A percentile compares a stretch with the other conserved stretches of the same genome.
Evolutionary conservation across 2,797 vertebrate genomes (phyloP).

Genomic region (Aeoliscus strigatus): DNA sequence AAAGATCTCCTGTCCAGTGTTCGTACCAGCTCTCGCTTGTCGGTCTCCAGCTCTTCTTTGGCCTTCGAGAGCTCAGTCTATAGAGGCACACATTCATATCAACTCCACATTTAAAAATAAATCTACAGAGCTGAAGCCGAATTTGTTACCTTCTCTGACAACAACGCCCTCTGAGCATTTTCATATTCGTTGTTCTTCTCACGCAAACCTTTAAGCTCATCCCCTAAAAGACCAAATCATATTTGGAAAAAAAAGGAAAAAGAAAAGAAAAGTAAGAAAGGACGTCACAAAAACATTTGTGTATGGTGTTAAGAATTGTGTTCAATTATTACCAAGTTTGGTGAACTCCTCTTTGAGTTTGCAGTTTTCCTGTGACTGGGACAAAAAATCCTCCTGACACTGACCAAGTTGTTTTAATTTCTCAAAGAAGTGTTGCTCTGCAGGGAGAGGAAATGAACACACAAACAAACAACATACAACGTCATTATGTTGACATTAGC

Average conservation of each 20-base stretch:
- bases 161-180: constrained; percentile 68
- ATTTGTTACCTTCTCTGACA: constrained; percentile 79
- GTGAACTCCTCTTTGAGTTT: constrained; percentile 79
- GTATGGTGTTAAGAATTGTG: not conserved
- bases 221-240: constrained; percentile 60
- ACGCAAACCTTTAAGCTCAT: constrained; percentile 75
- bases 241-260: not conserved
- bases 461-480: not conserved
- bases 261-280: too few species aligned
- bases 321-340: constrained; percentile 78
- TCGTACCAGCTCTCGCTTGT: constrained; percentile 90
- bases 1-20: constrained; percentile 85
- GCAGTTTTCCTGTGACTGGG: constrained; percentile 83
- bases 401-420: constrained; percentile 88
- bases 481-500: not conserved
- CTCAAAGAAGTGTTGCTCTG: constrained; percentile 98
- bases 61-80: constrained; percentile 84
- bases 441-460: constrained; percentile 1
- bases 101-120: not conserved
- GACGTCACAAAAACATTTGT: not conserved
- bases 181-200: constrained; percentile 86
- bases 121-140: too few species aligned
- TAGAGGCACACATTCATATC: not conserved
- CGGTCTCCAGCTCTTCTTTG: constrained; percentile 88
- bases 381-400: constrained; percentile 86